Evolutionary conservation across 2,888 invertebrate genomes (phyloP), one percentile per base, ranked within the genome.

Genomic region (Napeogenes inachia): DNA sequence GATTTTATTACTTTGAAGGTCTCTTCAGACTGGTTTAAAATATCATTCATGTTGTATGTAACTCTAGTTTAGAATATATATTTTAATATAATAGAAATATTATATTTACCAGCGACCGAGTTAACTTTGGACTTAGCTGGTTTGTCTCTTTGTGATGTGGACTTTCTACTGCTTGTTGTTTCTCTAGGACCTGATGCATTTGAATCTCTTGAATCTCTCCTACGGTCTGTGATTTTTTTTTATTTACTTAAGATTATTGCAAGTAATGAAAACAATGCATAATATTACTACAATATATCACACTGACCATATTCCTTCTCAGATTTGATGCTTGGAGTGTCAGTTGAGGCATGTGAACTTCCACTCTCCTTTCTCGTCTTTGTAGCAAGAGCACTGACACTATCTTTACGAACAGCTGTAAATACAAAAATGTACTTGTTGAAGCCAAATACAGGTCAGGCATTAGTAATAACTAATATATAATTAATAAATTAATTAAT

Each of bases 121-220:
- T 62, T 77, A 57, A 80, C 73, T 82, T 81, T 86, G 0, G 81
- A 66, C 67, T 87, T 89, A 0, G 79, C 68, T 5, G 76, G 71
- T 68, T 84, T 88, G 3, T 89, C 89, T 60, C 80, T 80, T 58
- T 87, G 85, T 13, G 87, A 82, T 10, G 78, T 78, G 4, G 89
- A 87, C 68, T 89, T 89, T 64, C 85, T 78, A 62, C 80, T 82
- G n/a, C 74, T 76, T 0, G 87, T 80, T 61, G 79, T 74, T 12
- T 90, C 90, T 33, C 85, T 78, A 2, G 90, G 85, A 0, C 90
- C 89, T 0, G 90, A 90, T 1, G 91, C 89, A 65, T 91, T 91
- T 0, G 91, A 91, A 68, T 91, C 91, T 13, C 91, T 77, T 0
- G 91, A 91, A 69, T 91, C 91, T 65, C 91, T 75, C 70, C 91